Evolutionary conservation across 2,797 vertebrate species (phyloP).

Genomic region (Spatula clypeata): DNA sequence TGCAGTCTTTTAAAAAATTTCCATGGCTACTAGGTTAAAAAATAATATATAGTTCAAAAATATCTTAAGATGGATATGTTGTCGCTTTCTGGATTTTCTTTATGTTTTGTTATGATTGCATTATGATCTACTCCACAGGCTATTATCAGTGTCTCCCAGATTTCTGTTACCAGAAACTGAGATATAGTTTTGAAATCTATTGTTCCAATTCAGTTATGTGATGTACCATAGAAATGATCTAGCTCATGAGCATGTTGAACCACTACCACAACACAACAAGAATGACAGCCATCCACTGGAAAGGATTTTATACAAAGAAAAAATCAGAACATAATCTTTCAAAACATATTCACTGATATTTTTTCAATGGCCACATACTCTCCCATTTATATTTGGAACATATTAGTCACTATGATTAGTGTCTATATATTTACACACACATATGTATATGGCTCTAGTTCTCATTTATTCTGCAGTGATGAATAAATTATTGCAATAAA

Average conservation of each 20-base stretch:
- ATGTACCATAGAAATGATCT: slow-evolving; percentile 12
- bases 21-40: neutral
- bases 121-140: neutral
- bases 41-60: neutral
- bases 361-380: neutral
- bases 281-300: neutral
- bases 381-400: neutral
- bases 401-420: neutral
- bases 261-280: neutral
- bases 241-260: neutral
- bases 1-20: slow-evolving; percentile 4
- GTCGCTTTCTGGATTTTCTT: neutral
- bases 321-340: neutral
- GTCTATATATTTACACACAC: neutral
- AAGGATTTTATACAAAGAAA: neutral
- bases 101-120: neutral
- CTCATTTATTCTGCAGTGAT: slow-evolving; percentile 6
- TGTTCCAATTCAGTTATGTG: neutral
- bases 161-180: slow-evolving; percentile 5
- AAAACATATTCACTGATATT: neutral
- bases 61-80: neutral
- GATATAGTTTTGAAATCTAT: slow-evolving; percentile 22
- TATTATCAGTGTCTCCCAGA: neutral
- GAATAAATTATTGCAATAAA: neutral
- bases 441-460: neutral